Conservation (phyloP, 1,140 invertebrate genomes). For the Pteromalus puparum region DNA sequence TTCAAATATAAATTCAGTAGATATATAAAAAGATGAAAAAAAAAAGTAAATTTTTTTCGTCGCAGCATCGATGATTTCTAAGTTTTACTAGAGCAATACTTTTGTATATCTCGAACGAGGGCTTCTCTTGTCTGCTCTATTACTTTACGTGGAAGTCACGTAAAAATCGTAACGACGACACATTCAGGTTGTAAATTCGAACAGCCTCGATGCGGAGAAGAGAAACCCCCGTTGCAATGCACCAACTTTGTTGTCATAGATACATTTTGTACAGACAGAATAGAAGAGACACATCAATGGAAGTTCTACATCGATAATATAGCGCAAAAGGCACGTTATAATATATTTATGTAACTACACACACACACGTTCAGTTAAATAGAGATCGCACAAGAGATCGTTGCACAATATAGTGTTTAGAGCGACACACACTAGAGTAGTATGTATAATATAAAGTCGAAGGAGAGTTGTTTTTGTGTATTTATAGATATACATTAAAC, state of each 20-base stretch:
- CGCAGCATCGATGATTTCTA: conserved; percentile 26
- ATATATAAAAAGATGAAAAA: conserved; percentile 4
- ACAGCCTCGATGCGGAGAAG: neutral
- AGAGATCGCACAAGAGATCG: conserved; percentile 27
- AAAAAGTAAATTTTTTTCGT: neutral
- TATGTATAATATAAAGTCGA: conserved; percentile 13
- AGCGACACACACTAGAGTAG: conserved; percentile 23
- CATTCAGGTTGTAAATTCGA: neutral
- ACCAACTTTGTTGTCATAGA: conserved; percentile 28
- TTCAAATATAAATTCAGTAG: neutral
- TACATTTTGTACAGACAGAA: conserved; percentile 35
- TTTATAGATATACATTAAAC: conserved; percentile 28
- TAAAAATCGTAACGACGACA: neutral
- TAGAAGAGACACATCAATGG: conserved; percentile 39
- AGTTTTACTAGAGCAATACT: conserved; percentile 25
- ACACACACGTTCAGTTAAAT: conserved; percentile 33
- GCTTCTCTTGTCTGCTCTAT: neutral
- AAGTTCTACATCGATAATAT: conserved; percentile 44
- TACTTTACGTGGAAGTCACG: neutral
- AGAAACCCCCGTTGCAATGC: conserved; percentile 4
- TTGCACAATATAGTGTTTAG: conserved; percentile 29
- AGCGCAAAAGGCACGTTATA: conserved; percentile 20
- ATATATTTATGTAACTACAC: conserved; percentile 17
- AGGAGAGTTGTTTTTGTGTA: conserved; percentile 32
- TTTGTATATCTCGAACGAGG: neutral